A percentile compares a stretch with the other conserved stretches of the same genome.
Evolutionary conservation across 2,888 invertebrate species (phyloP).

Genomic region (Cataglyphis rosenhaueri): DNA sequence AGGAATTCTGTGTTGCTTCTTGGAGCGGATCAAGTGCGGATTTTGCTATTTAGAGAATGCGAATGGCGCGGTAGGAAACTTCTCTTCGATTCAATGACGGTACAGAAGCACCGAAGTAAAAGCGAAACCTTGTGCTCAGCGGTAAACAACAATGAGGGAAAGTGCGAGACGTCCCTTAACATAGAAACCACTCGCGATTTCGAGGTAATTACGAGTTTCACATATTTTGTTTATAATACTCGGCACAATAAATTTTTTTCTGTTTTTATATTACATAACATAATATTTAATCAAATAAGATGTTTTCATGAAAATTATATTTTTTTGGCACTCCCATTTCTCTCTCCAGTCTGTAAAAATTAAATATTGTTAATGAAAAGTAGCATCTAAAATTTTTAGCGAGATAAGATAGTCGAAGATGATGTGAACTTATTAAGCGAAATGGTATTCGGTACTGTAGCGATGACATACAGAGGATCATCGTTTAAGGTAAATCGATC

Average conservation of each 20-base stretch:
- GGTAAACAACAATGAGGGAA: slow-evolving; percentile 53
- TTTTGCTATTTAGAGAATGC: slow-evolving; percentile 94
- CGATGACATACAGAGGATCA: slow-evolving; percentile 94
- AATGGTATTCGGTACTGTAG: slow-evolving; percentile 96
- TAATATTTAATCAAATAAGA: neutral
- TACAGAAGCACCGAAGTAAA: slow-evolving; percentile 86
- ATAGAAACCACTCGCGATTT: slow-evolving; percentile 87
- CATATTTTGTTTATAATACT: neutral
- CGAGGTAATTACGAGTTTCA: slow-evolving; percentile 86
- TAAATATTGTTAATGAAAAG: slow-evolving; percentile 12
- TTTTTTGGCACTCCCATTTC: neutral
- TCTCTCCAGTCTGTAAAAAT: neutral
- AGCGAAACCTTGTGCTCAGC: slow-evolving; percentile 55
- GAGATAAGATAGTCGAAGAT: slow-evolving; percentile 70
- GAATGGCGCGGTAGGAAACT: slow-evolving; percentile 93
- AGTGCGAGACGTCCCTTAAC: slow-evolving; percentile 87
- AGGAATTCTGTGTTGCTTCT: slow-evolving; percentile 88
- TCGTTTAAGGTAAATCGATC: slow-evolving; percentile 90
- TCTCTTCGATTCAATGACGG: slow-evolving; percentile 93
- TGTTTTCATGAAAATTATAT: neutral
- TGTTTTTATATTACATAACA: neutral
- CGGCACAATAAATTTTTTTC: neutral
- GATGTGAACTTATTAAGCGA: slow-evolving; percentile 93
- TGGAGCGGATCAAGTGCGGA: slow-evolving; percentile 91
- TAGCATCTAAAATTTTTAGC: slow-evolving; percentile 57